Evolutionary conservation across 2,113 vertebrate species (phyloP).

Genomic region (Xenopus tropicalis): UCB_Xtro_10.0 CM004443.2:178994001-178994500

Average conservation of each 20-base stretch:
- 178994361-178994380: slow-evolving; percentile 21
- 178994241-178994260: slow-evolving; percentile 8
- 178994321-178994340: slow-evolving; percentile 6
- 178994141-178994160: background rate
- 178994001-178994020: too few species aligned
- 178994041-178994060: too few species aligned
- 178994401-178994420: slow-evolving; percentile 12
- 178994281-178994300: slow-evolving; percentile 15
- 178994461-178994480: slow-evolving; percentile 25
- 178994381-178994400: slow-evolving; percentile 22
- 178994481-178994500: background rate
- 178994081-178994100: background rate
- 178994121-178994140: background rate
- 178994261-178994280: slow-evolving; percentile 8
- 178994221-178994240: slow-evolving; percentile 2
- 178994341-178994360: slow-evolving; percentile 5
- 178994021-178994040: too few species aligned
- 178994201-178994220: background rate
- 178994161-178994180: background rate
- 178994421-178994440: slow-evolving; percentile 21
- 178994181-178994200: background rate
- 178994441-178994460: slow-evolving; percentile 6
- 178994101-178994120: background rate
- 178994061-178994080: too few species aligned
- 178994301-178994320: slow-evolving; percentile 14